phyloP scores from a whole-genome alignment of 2,113 vertebrate genomes.

The Corythaeola cristata region DNA sequence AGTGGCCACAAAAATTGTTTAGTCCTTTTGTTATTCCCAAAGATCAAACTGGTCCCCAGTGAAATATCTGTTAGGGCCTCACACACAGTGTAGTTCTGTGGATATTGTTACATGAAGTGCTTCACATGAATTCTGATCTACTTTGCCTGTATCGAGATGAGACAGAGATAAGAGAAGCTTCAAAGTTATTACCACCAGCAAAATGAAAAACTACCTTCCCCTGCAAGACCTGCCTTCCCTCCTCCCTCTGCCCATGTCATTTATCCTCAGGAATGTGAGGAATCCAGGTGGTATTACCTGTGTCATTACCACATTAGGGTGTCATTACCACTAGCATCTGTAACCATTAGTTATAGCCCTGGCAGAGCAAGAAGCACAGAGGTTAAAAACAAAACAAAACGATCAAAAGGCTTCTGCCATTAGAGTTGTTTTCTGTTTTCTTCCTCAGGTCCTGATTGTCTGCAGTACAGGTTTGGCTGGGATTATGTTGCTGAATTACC shows the following conservation, averaged over 20 bases:
- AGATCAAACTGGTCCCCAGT: neutral
- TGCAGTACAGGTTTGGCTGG: constrained; percentile 91
- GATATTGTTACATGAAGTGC: neutral
- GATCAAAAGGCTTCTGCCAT: neutral
- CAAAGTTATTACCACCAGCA: neutral
- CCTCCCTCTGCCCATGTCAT: neutral
- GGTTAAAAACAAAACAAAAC: neutral
- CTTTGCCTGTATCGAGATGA: neutral
- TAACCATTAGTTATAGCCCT: neutral
- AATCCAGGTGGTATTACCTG: neutral
- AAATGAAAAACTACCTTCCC: neutral
- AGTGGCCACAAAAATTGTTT: neutral
- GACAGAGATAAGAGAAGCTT: neutral
- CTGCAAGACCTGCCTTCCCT: neutral
- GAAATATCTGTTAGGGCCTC: neutral
- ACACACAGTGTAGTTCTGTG: neutral
- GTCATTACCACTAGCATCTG: neutral
- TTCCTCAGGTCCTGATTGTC: constrained; percentile 88
- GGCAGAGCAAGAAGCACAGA: neutral
- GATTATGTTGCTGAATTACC: constrained; percentile 94
- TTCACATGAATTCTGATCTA: neutral
- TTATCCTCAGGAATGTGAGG: neutral
- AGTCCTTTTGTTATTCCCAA: neutral
- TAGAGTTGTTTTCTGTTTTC: constrained; percentile 15
- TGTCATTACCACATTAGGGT: neutral